These are phyloP conservation scores for Leptatherina wallacei DNA, from an alignment of 2,797 vertebrate genomes.

Conservation along the genomic window DNA sequence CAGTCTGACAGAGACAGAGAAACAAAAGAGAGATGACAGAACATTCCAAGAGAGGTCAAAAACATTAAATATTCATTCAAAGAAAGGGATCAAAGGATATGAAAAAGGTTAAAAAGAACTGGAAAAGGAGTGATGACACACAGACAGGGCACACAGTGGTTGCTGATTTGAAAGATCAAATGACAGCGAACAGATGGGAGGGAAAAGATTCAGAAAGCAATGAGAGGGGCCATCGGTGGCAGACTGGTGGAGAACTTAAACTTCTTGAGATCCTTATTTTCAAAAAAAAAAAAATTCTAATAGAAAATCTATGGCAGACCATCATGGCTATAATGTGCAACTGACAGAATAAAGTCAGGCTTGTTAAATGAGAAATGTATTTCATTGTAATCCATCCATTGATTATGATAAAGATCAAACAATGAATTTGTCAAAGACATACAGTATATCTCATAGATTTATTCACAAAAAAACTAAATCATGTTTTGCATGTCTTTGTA, in stretches of 20 bases:
- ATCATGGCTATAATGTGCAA: no score
- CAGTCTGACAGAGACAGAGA: constrained; percentile 70
- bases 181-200: constrained; percentile 9
- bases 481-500: no score
- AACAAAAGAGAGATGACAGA: constrained; percentile 1
- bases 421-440: no score
- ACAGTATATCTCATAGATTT: no score
- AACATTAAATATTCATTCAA: constrained; percentile 23
- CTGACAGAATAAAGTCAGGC: no score
- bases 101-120: constrained; percentile 5
- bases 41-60: constrained; percentile 17
- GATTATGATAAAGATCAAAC: no score
- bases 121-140: not conserved
- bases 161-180: constrained; percentile 11
- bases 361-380: no score
- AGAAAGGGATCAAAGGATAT: not conserved
- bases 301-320: no score
- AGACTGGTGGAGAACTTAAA: constrained; percentile 1
- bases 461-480: no score
- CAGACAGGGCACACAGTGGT: not conserved
- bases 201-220: not conserved
- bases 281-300: not conserved
- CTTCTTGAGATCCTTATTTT: not conserved
- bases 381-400: no score
- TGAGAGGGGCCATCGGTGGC: not conserved